A percentile compares a stretch with the other conserved stretches of the same genome.
These are phyloP conservation scores for Paralichthys olivaceus DNA, from an alignment of 2,113 vertebrate species.

Conservation along the genomic window DNA sequence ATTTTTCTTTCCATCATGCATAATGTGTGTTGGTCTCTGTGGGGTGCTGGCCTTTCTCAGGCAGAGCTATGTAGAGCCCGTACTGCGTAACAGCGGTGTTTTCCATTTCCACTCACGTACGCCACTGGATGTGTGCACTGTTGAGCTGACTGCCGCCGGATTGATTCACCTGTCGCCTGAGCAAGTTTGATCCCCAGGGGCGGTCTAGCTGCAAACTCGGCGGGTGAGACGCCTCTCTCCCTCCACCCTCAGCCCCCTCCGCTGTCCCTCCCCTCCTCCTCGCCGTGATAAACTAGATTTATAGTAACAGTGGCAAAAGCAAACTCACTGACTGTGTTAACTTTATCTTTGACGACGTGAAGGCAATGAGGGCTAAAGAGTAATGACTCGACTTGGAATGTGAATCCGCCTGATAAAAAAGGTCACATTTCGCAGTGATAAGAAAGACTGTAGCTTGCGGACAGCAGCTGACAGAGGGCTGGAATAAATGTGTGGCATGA, in stretches of 20 bases:
- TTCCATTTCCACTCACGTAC: constrained; percentile 74
- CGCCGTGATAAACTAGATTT: constrained; percentile 75
- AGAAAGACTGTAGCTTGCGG: constrained; percentile 49
- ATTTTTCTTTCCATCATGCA: constrained; percentile 32
- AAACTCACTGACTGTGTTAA: constrained; percentile 78
- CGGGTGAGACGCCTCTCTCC: constrained; percentile 31
- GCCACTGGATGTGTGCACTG: constrained; percentile 55
- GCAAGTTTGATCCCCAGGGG: constrained; percentile 71
- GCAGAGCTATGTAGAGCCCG: constrained; percentile 44
- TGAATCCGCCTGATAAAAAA: constrained; percentile 61
- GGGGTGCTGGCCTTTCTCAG: constrained; percentile 54
- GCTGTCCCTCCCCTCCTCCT: neutral
- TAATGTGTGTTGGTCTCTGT: constrained; percentile 46
- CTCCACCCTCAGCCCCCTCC: neutral
- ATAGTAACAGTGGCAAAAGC: constrained; percentile 64
- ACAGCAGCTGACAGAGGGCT: constrained; percentile 58
- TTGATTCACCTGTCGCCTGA: constrained; percentile 81
- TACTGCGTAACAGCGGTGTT: constrained; percentile 45
- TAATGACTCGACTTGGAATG: constrained; percentile 65
- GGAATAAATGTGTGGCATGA: constrained; percentile 51
- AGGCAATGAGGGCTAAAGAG: constrained; percentile 62
- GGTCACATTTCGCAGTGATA: constrained; percentile 62
- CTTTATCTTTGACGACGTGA: constrained; percentile 79
- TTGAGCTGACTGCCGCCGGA: constrained; percentile 64
- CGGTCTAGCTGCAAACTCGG: constrained; percentile 39